Evolutionary conservation across 1,140 invertebrate genomes (phyloP).

Genomic region (Drepana arcuata): DNA sequence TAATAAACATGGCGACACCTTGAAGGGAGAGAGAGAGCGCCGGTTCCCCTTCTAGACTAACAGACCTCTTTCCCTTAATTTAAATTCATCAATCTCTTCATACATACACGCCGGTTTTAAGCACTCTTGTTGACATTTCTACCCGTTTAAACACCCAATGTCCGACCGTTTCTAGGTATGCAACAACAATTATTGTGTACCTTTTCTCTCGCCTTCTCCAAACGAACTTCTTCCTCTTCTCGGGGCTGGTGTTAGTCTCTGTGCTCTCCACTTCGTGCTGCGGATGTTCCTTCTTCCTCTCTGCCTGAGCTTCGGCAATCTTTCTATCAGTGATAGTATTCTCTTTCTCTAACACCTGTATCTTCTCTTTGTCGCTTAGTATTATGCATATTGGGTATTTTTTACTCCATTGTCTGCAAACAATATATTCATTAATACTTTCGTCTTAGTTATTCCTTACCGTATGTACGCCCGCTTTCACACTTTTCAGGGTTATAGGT

Average conservation of each 20-base stretch:
- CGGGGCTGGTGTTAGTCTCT: constrained; percentile 52
- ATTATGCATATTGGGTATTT: constrained; percentile 91
- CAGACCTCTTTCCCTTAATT: too few relatives aligned
- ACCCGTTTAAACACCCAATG: too few relatives aligned
- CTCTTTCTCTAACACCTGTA: constrained; percentile 60
- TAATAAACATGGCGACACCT: too few relatives aligned
- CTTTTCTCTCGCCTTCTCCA: constrained; percentile 57
- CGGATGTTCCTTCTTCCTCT: constrained; percentile 42
- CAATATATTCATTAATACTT: constrained; percentile 6
- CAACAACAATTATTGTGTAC: too few relatives aligned
- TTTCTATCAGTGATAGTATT: constrained; percentile 27
- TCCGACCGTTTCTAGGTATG: too few relatives aligned
- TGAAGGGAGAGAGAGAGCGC: too few relatives aligned
- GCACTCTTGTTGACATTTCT: too few relatives aligned
- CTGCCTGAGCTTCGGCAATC: constrained; percentile 16
- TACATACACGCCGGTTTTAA: too few relatives aligned
- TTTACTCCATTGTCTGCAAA: constrained; percentile 87
- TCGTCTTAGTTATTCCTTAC: neutral
- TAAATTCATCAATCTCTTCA: too few relatives aligned
- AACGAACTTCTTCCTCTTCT: constrained; percentile 58
- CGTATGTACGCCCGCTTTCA: too few relatives aligned
- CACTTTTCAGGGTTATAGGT: too few relatives aligned
- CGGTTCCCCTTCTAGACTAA: too few relatives aligned
- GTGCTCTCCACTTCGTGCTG: constrained; percentile 37
- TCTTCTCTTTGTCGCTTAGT: constrained; percentile 59